Base-by-base conservation (phyloP, 37 sponge, comb jelly and placozoan species). In the Cliona cf. orientalis region DNA sequence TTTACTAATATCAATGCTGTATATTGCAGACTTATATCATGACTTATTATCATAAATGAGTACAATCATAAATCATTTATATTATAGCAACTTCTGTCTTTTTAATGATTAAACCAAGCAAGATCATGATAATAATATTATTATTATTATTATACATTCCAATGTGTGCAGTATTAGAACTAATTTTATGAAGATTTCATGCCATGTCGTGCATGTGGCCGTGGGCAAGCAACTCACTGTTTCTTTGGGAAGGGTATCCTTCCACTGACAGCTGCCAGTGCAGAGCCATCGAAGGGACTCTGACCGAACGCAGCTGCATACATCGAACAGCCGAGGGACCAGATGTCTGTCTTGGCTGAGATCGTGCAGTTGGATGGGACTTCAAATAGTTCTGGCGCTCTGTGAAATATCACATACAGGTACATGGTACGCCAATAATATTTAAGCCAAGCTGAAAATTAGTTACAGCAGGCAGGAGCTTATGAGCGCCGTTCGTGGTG, bases 321-420 rank as follows among this genome's bases (percentile, higher is more conserved):
- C 72, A 97, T 32, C 41, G 90, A 80, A 65, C 97, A 97, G 12
- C 97, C 97, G 2, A 97, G 81, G 21, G 94, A 94, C 97, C 97
- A 97, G 25, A 93, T 69, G 61, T 97, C 97, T 58, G 85, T 80
- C 64, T 61, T 63, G 63, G 80, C 92, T 49, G 94, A 91, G 25
- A 97, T 89, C 25, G 77, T 66, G 45, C 86, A 85, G 32, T 85
- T 68, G 33, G 92, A 86, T 21, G 94, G 92, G 1, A 91, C 91
- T 63, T 93, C 94, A 87, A 97, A 97, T 67, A 97, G 87, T 56
- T 97, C 97, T 12, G 97, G 97, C 23, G 97, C 97, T 31, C 94
- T 88, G 80, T 29, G 28, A 53, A 29, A 45, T n/a, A n/a, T n/a
- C n/a, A n/a, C n/a, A n/a, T n/a, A n/a, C n/a, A n/a, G n/a, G n/a